These are phyloP conservation scores for Formica selysi DNA, from an alignment of 1,140 invertebrate genomes.

Conservation along the genomic window DNA sequence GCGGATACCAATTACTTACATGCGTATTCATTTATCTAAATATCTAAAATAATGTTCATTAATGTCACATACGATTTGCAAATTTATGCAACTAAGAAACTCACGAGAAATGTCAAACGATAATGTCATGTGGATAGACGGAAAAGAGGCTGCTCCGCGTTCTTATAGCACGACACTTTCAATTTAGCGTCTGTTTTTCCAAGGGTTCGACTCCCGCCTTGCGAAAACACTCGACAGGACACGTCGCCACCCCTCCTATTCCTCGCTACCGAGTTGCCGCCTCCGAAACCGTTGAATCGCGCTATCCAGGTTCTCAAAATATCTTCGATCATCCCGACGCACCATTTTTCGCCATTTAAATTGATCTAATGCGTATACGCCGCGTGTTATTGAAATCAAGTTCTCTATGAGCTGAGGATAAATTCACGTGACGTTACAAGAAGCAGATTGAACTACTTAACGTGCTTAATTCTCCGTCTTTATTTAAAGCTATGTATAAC, in stretches of 20 bases:
- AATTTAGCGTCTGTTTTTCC: slow-evolving; percentile 87
- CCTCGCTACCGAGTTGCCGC: slow-evolving; percentile 77
- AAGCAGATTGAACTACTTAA: slow-evolving; percentile 9
- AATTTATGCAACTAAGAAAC: slow-evolving; percentile 30
- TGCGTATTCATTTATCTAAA: not conserved
- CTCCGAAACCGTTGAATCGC: slow-evolving; percentile 48
- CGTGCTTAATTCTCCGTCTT: not conserved
- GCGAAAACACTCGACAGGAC: slow-evolving; percentile 86
- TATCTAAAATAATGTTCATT: not conserved
- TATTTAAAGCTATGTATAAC: not conserved
- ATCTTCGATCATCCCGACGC: slow-evolving; percentile 68
- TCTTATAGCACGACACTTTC: slow-evolving; percentile 84
- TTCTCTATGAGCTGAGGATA: slow-evolving; percentile 18
- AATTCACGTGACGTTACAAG: not conserved
- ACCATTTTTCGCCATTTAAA: slow-evolving; percentile 64
- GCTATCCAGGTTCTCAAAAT: slow-evolving; percentile 75
- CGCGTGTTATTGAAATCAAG: slow-evolving; percentile 48
- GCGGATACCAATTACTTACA: not conserved
- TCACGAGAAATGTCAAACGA: slow-evolving; percentile 50
- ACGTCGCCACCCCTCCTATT: slow-evolving; percentile 82
- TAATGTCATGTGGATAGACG: slow-evolving; percentile 73
- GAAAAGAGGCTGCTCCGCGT: slow-evolving; percentile 76
- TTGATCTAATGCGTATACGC: slow-evolving; percentile 29
- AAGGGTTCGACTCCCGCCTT: slow-evolving; percentile 87
- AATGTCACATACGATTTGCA: slow-evolving; percentile 21